Percentiles rank a stretch among this genome's conserved stretches.
These are phyloP conservation scores for Drosophila elegans DNA, from an alignment of 1,140 invertebrate species.

Conservation along the genomic window DNA sequence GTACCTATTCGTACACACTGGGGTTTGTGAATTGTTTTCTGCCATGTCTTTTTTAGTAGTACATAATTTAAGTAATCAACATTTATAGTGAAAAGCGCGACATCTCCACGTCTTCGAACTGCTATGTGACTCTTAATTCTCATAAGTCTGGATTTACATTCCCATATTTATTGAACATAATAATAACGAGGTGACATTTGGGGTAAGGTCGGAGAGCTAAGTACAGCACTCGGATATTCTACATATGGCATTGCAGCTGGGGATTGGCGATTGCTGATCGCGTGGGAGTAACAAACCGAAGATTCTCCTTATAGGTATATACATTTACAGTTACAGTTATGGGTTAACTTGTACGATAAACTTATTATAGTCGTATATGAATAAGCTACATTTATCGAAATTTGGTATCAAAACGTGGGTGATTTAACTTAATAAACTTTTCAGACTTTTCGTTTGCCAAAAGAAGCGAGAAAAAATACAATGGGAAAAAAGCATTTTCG, in stretches of 20 bases:
- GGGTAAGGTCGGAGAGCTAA: constrained; percentile 16
- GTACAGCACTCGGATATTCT: constrained; percentile 13
- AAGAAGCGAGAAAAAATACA: constrained; percentile 30
- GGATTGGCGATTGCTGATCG: constrained; percentile 10
- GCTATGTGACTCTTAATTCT: constrained; percentile 3
- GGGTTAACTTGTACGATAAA: constrained; percentile 24
- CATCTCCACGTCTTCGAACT: constrained; percentile 1
- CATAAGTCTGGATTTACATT: constrained; percentile 24
- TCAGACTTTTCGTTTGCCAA: constrained; percentile 56
- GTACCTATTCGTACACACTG: constrained; percentile 9
- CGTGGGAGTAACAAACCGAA: constrained; percentile 38
- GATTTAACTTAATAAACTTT: constrained; percentile 47
- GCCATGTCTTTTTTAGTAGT: constrained; percentile 30
- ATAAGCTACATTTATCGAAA: constrained; percentile 53
- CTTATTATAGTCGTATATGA: constrained; percentile 33
- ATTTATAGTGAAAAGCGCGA: constrained; percentile 40
- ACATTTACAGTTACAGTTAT: constrained; percentile 15
- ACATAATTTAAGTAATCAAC: constrained; percentile 43
- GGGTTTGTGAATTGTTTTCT: constrained; percentile 24
- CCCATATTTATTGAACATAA: constrained; percentile 53
- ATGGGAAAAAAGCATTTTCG: constrained; percentile 13
- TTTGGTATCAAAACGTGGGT: constrained; percentile 71
- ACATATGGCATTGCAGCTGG: constrained; percentile 30
- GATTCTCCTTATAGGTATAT: constrained; percentile 36
- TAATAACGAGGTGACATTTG: constrained; percentile 50